Conservation (phyloP, 2,113 vertebrate species). For the Embiotoca jacksoni region DNA sequence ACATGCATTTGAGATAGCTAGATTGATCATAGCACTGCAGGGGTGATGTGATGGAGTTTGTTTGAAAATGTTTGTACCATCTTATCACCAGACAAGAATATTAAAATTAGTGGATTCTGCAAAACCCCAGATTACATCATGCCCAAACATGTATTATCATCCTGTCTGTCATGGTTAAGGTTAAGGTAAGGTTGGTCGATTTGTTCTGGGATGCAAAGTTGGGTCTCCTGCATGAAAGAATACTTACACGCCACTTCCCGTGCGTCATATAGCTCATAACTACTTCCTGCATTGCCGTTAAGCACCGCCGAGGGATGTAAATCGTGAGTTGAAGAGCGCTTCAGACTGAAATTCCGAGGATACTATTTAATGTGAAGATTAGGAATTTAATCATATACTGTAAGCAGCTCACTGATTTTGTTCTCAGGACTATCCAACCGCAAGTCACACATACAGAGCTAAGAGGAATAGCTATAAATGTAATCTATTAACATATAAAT, state of each 20-base stretch:
- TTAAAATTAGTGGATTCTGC: not conserved
- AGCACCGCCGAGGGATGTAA: not conserved
- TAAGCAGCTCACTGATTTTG: not conserved
- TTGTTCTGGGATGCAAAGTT: not conserved
- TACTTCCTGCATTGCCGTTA: not conserved
- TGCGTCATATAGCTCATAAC: not conserved
- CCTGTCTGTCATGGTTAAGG: no score
- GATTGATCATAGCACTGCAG: no score
- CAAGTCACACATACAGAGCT: constrained; percentile 74
- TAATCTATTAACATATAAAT: constrained; percentile 37
- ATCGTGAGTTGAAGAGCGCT: not conserved
- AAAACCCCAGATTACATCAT: not conserved
- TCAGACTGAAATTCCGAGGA: no score
- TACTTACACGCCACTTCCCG: not conserved
- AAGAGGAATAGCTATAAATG: constrained; percentile 65
- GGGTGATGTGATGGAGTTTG: no score
- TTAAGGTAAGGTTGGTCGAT: no score
- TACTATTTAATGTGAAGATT: not conserved
- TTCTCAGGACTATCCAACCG: not conserved
- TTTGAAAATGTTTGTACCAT: no score
- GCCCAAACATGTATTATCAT: no score
- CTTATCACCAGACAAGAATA: no score
- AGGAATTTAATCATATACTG: not conserved
- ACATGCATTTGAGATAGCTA: no score
- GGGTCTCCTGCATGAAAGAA: not conserved